Percentiles rank a stretch among this genome's conserved stretches.
Evolutionary conservation across 2,888 invertebrate species (phyloP).

Genomic region (Phortica okadai): DNA sequence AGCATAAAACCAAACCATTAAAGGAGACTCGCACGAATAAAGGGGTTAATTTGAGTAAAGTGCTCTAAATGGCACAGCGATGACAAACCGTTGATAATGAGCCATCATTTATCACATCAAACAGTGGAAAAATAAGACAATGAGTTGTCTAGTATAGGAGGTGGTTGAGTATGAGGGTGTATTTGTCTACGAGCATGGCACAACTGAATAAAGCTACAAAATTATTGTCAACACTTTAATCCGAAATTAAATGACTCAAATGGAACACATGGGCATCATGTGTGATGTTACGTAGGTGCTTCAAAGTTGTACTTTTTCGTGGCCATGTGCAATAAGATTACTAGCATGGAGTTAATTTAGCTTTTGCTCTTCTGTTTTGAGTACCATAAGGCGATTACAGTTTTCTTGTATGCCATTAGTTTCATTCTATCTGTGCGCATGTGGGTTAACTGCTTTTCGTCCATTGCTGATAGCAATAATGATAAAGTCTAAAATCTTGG

Average conservation of each 20-base stretch:
- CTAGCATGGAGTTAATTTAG: not conserved
- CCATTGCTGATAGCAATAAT: not conserved
- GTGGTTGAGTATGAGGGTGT: not conserved
- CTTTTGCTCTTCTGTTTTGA: not conserved
- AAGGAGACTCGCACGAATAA: not conserved
- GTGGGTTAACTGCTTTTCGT: not conserved
- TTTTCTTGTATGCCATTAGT: constrained; percentile 52
- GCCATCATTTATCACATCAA: constrained; percentile 22
- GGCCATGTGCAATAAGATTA: not conserved
- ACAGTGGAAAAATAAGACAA: not conserved
- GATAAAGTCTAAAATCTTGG: not conserved
- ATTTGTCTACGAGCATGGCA: not conserved
- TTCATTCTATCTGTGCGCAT: constrained; percentile 36
- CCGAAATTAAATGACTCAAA: constrained; percentile 21
- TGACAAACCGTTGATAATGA: constrained; percentile 22
- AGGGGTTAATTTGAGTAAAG: constrained; percentile 23
- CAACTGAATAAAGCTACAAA: not conserved
- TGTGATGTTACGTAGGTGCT: constrained; percentile 5
- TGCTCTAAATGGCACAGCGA: constrained; percentile 14
- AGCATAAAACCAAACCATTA: constrained; percentile 14
- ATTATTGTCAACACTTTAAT: constrained; percentile 17
- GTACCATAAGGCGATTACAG: constrained; percentile 43
- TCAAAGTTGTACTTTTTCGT: not conserved
- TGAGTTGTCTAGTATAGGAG: not conserved
- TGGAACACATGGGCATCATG: not conserved